Evolutionary conservation across 2,113 vertebrate genomes (phyloP).

Genomic region (Tursiops truncatus): DNA sequence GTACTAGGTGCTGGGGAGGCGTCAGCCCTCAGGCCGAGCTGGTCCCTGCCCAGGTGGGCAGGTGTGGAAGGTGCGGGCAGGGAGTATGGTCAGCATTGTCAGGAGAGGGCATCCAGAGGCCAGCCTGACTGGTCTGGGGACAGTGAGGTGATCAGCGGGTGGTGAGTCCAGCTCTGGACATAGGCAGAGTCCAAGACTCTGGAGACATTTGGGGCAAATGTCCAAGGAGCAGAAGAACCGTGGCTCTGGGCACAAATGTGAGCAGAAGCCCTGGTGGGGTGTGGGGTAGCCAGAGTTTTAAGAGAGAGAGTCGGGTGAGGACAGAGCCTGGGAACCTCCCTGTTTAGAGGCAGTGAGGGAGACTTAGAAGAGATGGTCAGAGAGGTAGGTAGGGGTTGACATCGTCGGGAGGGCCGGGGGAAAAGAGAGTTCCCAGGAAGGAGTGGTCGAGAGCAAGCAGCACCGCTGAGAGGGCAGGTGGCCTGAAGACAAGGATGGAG

Average conservation of each 20-base stretch:
- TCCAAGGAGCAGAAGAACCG: neutral
- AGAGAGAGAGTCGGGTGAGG: neutral
- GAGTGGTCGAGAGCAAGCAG: neutral
- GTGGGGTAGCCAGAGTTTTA: neutral
- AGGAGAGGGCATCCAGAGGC: neutral
- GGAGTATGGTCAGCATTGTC: accelerated
- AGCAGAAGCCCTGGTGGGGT: neutral
- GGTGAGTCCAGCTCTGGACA: neutral
- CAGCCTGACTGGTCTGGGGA: neutral
- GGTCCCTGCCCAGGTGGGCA: neutral
- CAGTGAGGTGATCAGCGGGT: neutral
- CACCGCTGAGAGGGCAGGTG: neutral
- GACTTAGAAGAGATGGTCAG: neutral
- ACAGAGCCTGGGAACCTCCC: neutral
- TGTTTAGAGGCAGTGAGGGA: neutral
- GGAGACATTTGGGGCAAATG: neutral
- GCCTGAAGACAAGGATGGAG: too few relatives aligned
- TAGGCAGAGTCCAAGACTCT: neutral
- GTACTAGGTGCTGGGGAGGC: too few relatives aligned
- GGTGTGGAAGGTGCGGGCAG: neutral
- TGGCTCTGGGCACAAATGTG: neutral
- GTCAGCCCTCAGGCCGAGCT: accelerated
- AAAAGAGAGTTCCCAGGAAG: neutral
- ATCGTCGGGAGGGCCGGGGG: neutral
- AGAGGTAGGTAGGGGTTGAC: neutral